Evolutionary conservation across 2,888 invertebrate species (phyloP).

Genomic region (Leptinotarsa peninsularis): DNA sequence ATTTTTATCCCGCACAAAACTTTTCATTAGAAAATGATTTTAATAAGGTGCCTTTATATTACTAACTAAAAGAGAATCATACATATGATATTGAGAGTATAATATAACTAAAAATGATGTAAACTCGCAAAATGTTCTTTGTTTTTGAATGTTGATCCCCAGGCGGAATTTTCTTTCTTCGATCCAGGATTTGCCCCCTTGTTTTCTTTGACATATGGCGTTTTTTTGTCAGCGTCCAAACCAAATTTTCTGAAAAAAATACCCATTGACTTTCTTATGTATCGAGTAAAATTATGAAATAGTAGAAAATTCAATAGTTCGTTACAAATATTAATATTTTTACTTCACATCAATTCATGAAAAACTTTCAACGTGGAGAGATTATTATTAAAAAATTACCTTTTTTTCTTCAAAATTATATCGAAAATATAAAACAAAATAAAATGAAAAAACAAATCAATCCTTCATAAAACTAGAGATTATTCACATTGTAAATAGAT

Average conservation of each 20-base stretch:
- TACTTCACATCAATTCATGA: too few species aligned
- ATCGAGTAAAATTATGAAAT: not conserved
- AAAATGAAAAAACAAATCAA: too few species aligned
- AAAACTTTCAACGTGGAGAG: too few species aligned
- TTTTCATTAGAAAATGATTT: slow-evolving; percentile 13
- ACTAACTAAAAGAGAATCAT: not conserved
- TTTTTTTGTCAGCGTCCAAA: not conserved
- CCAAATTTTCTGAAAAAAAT: slow-evolving; percentile 60
- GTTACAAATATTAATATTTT: too few species aligned
- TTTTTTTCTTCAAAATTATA: too few species aligned
- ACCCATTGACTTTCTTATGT: not conserved
- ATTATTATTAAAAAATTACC: too few species aligned
- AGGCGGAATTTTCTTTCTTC: slow-evolving; percentile 68
- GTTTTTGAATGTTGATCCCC: slow-evolving; percentile 82
- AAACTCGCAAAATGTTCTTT: slow-evolving; percentile 78
- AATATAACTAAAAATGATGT: slow-evolving; percentile 70
- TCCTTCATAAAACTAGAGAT: too few species aligned
- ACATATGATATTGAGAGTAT: slow-evolving; percentile 24
- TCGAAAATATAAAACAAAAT: too few species aligned
- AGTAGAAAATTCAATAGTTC: not conserved
- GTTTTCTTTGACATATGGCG: slow-evolving; percentile 49
- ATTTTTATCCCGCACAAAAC: too few species aligned
- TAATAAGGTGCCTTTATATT: not conserved
- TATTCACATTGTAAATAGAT: too few species aligned
- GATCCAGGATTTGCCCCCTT: slow-evolving; percentile 35